Percentiles rank a stretch among this genome's conserved stretches.
phyloP scores from a whole-genome alignment of 23 tunicate species.

The Clavelina lepadiformis region DNA sequence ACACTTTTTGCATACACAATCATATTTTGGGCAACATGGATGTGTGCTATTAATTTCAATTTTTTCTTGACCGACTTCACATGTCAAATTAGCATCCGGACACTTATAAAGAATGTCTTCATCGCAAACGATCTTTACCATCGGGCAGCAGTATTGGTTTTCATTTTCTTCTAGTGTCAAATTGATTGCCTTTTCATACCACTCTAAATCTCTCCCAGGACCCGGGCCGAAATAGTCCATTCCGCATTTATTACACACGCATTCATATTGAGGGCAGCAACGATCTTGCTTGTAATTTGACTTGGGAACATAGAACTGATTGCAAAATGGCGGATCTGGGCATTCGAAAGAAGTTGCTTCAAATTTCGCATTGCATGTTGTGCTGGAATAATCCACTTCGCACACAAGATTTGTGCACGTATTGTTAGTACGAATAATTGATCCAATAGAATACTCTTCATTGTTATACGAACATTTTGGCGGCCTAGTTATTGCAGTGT shows the following conservation, averaged over 20 bases:
- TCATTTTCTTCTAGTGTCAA: slow-evolving; percentile 20
- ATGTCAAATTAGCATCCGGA: background rate
- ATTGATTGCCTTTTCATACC: slow-evolving; percentile 10
- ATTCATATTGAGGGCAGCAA: slow-evolving; percentile 24
- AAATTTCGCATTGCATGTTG: slow-evolving; percentile 12
- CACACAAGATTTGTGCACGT: slow-evolving; percentile 18
- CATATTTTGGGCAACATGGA: slow-evolving; percentile 12
- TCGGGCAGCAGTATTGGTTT: slow-evolving; percentile 28
- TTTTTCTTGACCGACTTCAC: background rate
- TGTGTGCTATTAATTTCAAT: slow-evolving; percentile 17
- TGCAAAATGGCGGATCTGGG: slow-evolving; percentile 1
- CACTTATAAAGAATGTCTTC: slow-evolving; percentile 1
- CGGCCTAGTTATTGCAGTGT: background rate
- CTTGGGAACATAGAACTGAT: background rate
- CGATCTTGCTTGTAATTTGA: background rate
- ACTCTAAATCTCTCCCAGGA: slow-evolving; percentile 10
- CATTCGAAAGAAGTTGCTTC: slow-evolving; percentile 9
- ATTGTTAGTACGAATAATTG: slow-evolving; percentile 21
- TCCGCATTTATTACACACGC: slow-evolving; percentile 32
- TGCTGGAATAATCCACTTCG: background rate
- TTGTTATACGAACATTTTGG: slow-evolving; percentile 24
- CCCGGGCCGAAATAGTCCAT: slow-evolving; percentile 11
- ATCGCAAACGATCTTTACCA: slow-evolving; percentile 18
- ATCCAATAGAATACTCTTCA: slow-evolving; percentile 17
- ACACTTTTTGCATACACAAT: slow-evolving; percentile 14